Evolutionary conservation across 2,888 invertebrate genomes (phyloP).

Genomic region (Meteorus colon): DNA sequence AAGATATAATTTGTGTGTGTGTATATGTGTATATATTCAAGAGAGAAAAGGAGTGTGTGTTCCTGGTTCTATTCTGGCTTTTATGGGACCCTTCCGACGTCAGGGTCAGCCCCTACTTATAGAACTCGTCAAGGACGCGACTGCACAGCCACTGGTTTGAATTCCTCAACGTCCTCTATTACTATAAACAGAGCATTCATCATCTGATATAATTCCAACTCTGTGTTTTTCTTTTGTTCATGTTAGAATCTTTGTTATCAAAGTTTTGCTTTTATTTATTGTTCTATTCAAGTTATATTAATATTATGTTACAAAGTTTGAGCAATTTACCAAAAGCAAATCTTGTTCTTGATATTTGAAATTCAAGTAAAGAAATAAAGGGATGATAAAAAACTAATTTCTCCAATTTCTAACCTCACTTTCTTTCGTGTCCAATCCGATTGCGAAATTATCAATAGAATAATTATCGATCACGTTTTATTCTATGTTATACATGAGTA

Average conservation of each 20-base stretch:
- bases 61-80: neutral
- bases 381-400: neutral
- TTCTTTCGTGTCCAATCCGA: neutral
- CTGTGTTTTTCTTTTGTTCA: neutral
- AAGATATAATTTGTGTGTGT: neutral
- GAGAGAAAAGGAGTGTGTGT: neutral
- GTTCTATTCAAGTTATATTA: too few species aligned
- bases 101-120: slow-evolving; percentile 9
- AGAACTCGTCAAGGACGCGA: slow-evolving; percentile 17
- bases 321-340: neutral
- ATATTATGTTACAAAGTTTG: too few species aligned
- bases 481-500: neutral
- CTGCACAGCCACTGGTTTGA: slow-evolving; percentile 4
- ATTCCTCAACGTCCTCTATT: slow-evolving; percentile 6
- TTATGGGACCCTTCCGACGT: slow-evolving; percentile 12
- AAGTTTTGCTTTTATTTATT: too few species aligned
- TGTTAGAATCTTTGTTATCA: too few species aligned
- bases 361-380: neutral
- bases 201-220: neutral
- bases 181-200: slow-evolving; percentile 1
- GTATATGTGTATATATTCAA: neutral
- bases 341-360: neutral
- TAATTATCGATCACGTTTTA: neutral
- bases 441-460: neutral
- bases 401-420: neutral